Evolutionary conservation across 1,140 invertebrate genomes (phyloP).

Genomic region (Idris sp.): DNA sequence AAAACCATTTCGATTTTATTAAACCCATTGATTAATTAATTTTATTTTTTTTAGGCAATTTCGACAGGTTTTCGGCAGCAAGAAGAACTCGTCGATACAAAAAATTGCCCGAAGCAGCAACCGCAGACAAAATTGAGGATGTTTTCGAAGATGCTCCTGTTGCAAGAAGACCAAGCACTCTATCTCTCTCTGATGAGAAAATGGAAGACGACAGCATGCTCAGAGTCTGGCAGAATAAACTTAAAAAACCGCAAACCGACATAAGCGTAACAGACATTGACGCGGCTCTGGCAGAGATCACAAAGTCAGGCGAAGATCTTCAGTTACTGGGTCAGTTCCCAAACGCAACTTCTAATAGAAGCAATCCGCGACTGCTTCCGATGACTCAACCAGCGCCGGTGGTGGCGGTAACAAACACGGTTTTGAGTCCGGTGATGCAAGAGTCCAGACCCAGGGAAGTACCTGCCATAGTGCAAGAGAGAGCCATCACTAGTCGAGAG

Average conservation of each 20-base stretch:
- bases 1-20: no score
- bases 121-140: conserved; percentile 79
- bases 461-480: conserved; percentile 66
- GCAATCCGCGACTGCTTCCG: conserved; percentile 68
- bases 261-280: conserved; percentile 66
- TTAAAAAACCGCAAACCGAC: conserved; percentile 64
- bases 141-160: conserved; percentile 50
- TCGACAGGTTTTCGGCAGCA: conserved; percentile 89
- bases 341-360: conserved; percentile 16
- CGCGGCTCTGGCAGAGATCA: conserved; percentile 72
- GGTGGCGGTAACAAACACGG: conserved; percentile 75
- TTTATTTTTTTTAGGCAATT: conserved; percentile 83
- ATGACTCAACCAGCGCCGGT: conserved; percentile 73
- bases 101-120: conserved; percentile 78
- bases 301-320: conserved; percentile 75
- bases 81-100: conserved; percentile 90
- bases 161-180: conserved; percentile 68
- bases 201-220: conserved; percentile 67
- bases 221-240: conserved; percentile 73
- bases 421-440: conserved; percentile 77
- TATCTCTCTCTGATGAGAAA: conserved; percentile 56
- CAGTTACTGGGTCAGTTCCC: conserved; percentile 70
- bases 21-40: no score
- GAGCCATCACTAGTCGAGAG: conserved; percentile 74
- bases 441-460: conserved; percentile 73